These are phyloP conservation scores for Enteromius viviparus DNA, from an alignment of 2,797 vertebrate genomes.

Conservation along the genomic window DNA sequence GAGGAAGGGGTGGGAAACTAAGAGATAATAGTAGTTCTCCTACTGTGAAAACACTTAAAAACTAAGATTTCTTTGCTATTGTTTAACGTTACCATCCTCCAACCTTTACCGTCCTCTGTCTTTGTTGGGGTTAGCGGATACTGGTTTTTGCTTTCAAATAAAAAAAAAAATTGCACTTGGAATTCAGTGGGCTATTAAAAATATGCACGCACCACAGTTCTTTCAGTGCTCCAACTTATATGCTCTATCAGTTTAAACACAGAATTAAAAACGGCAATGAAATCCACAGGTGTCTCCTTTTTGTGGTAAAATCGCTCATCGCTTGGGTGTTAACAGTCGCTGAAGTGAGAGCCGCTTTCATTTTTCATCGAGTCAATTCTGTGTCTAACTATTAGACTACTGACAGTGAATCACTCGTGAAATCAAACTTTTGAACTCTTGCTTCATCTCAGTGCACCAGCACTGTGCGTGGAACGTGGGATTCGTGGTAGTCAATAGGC, in stretches of 20 bases:
- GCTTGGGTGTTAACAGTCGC: background rate
- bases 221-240: background rate
- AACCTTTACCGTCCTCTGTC: background rate
- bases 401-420: slow-evolving; percentile 13
- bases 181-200: background rate
- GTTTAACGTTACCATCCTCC: slow-evolving; percentile 47
- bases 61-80: slow-evolving; percentile 59
- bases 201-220: background rate
- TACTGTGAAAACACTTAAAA: slow-evolving; percentile 58
- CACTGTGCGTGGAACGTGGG: slow-evolving; percentile 17
- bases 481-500: background rate
- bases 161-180: background rate
- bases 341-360: background rate
- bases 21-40: slow-evolving; percentile 53
- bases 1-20: slow-evolving; percentile 39
- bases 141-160: background rate
- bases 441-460: slow-evolving; percentile 1
- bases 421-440: slow-evolving; percentile 29
- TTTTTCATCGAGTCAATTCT: background rate
- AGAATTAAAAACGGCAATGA: background rate
- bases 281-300: background rate
- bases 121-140: background rate
- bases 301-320: background rate
- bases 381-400: background rate
- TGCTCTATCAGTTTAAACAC: background rate